phyloP scores from a whole-genome alignment of 1,140 invertebrate genomes.

The Hermatobates lingyangjiaoensis region DNA sequence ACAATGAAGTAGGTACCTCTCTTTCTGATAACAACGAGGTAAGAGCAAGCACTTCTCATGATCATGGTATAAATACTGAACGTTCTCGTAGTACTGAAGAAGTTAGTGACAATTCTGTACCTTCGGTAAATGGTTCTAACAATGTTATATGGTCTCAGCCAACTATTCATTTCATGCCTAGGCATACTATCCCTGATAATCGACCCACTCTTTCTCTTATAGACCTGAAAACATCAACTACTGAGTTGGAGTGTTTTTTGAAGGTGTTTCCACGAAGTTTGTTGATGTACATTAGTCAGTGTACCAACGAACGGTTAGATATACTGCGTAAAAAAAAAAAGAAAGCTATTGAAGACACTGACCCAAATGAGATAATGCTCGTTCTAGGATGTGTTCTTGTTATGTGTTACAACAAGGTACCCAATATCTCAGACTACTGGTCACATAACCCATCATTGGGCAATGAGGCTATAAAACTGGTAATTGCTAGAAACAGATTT shows the following conservation, averaged over 20 bases:
- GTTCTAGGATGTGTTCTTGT: constrained; percentile 7
- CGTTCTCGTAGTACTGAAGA: background rate
- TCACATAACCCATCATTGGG: constrained; percentile 17
- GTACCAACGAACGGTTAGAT: constrained; percentile 5
- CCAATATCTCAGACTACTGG: constrained; percentile 13
- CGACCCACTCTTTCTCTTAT: background rate
- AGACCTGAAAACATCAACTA: background rate
- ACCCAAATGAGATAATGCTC: constrained; percentile 8
- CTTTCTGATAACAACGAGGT: background rate
- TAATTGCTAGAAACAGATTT: constrained; percentile 16
- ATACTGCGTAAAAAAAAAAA: too few relatives aligned
- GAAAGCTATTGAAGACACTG: background rate
- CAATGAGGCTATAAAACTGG: constrained; percentile 17
- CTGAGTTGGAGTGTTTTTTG: constrained; percentile 3
- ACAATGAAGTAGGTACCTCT: background rate
- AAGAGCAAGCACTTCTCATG: background rate
- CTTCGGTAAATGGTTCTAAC: background rate
- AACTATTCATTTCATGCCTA: too few relatives aligned
- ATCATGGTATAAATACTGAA: background rate
- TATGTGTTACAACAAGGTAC: constrained; percentile 12
- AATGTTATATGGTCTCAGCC: background rate
- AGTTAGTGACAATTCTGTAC: background rate
- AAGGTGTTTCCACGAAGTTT: constrained; percentile 7
- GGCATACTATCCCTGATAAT: background rate
- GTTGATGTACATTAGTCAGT: constrained; percentile 7